phyloP scores from a whole-genome alignment of 2,797 vertebrate species.

The Lerista edwardsae region DNA sequence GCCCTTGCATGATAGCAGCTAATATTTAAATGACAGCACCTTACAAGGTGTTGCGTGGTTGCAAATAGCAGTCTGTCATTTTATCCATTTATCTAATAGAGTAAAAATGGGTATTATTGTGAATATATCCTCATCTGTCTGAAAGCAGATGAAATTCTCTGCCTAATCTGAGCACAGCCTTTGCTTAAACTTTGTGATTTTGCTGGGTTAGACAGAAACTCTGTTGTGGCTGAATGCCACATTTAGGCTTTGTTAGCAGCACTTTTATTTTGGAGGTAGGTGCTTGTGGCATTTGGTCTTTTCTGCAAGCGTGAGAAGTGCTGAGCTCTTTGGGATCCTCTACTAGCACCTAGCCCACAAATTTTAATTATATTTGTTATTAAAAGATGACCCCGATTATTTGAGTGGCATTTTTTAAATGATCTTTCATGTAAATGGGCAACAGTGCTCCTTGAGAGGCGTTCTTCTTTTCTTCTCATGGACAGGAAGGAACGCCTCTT shows the following conservation, averaged over 20 bases:
- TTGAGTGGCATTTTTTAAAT: not conserved
- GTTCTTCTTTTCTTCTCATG: not conserved
- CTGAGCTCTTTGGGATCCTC: not conserved
- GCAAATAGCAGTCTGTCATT: not conserved
- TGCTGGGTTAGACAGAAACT: not conserved
- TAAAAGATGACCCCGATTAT: not conserved
- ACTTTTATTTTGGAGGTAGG: constrained; percentile 2
- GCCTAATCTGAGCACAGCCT: not conserved
- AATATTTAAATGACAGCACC: not conserved
- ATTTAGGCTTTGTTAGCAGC: not conserved
- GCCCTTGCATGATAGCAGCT: not conserved
- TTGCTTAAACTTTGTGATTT: not conserved
- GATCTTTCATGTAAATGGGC: not conserved
- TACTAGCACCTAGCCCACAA: not conserved
- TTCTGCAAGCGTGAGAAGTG: not conserved
- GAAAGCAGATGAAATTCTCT: not conserved
- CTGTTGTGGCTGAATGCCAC: not conserved
- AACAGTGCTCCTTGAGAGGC: not conserved
- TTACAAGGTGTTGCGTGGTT: not conserved
- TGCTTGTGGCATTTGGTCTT: not conserved
- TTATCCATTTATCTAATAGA: not conserved
- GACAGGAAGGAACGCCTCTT: too few species aligned
- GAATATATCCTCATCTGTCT: not conserved
- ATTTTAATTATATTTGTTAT: not conserved
- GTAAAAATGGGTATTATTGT: not conserved